Evolutionary conservation across 2,797 vertebrate genomes (phyloP).

Genomic region (Falco biarmicus): DNA sequence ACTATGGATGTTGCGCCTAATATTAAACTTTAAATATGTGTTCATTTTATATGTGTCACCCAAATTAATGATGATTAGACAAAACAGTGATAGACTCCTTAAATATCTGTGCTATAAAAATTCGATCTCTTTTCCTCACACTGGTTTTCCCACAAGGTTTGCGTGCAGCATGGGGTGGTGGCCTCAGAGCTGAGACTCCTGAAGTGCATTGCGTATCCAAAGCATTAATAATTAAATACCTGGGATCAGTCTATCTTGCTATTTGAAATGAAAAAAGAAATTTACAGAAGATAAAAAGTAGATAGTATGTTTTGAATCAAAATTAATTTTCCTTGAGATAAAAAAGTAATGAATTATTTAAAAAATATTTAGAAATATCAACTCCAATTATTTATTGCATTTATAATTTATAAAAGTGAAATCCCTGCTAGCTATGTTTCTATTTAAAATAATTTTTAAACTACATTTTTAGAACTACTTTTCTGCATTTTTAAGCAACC

Average conservation of each 20-base stretch:
- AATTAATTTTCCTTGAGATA: neutral
- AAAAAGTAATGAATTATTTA: neutral
- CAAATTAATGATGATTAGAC: neutral
- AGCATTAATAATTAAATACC: conserved; percentile 28
- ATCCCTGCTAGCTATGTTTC: neutral
- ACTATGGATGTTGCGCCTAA: neutral
- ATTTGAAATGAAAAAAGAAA: neutral
- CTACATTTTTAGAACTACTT: neutral
- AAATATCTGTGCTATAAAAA: neutral
- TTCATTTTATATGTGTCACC: neutral
- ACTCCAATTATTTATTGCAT: neutral
- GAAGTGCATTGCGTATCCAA: neutral
- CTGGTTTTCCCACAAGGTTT: neutral
- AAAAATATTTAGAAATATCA: conserved; percentile 7
- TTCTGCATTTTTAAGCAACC: neutral
- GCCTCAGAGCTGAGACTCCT: neutral
- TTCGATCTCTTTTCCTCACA: neutral
- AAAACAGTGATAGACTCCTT: neutral
- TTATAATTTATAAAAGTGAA: neutral
- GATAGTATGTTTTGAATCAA: neutral
- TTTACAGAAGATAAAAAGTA: neutral
- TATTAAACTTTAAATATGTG: neutral
- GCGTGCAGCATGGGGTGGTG: neutral
- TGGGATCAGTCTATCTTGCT: neutral
- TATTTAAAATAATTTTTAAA: neutral